These are phyloP conservation scores for Monochamus saltuarius DNA, from an alignment of 1,140 invertebrate species.

Conservation along the genomic window DNA sequence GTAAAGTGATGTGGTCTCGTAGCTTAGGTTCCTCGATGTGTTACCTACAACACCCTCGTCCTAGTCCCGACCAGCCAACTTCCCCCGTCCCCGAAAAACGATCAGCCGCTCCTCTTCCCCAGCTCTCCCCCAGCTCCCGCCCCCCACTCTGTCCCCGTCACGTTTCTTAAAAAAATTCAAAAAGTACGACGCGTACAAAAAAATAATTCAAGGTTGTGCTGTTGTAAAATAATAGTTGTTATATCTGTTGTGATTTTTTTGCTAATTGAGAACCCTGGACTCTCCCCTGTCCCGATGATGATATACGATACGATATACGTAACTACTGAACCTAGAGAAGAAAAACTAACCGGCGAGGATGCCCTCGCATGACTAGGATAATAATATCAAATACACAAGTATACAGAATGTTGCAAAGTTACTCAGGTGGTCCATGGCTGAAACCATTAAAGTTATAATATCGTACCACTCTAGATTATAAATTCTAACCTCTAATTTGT, in stretches of 20 bases:
- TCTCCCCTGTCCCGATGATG: constrained; percentile 41
- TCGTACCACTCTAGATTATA: constrained; percentile 19
- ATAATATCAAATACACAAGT: constrained; percentile 49
- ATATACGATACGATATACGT: constrained; percentile 49
- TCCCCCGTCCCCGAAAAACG: constrained; percentile 27
- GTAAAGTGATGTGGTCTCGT: constrained; percentile 50
- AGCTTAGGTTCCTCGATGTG: constrained; percentile 50
- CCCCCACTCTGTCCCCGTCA: constrained; percentile 19
- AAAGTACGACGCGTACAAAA: constrained; percentile 43
- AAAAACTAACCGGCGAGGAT: constrained; percentile 27
- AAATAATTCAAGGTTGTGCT: constrained; percentile 50
- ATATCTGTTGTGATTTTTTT: constrained; percentile 51
- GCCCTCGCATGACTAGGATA: constrained; percentile 30
- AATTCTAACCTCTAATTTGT: constrained; percentile 18
- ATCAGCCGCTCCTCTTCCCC: constrained; percentile 28
- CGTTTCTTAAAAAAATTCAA: constrained; percentile 40
- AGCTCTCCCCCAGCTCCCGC: not conserved
- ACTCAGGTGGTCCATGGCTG: constrained; percentile 47
- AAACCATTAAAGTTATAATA: constrained; percentile 19
- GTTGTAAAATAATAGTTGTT: constrained; percentile 50
- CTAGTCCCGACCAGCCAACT: constrained; percentile 31
- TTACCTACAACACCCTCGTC: constrained; percentile 44
- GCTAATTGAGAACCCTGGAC: constrained; percentile 41
- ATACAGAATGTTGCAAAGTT: constrained; percentile 50
- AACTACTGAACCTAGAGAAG: constrained; percentile 46